These are phyloP conservation scores for Protonemura montana DNA, from an alignment of 2,888 invertebrate genomes.

Conservation along the genomic window DNA sequence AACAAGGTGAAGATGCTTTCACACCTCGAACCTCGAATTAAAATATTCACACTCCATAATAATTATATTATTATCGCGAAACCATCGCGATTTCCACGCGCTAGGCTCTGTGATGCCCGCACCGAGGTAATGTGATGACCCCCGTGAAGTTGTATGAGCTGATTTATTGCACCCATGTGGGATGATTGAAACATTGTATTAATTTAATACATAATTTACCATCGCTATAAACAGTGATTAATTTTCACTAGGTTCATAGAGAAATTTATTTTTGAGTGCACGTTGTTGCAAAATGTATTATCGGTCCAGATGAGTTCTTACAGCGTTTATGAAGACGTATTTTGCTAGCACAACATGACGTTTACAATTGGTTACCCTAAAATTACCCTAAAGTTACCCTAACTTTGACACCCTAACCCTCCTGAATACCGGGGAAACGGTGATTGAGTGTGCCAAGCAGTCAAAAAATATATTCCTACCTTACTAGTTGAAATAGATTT, in stretches of 20 bases:
- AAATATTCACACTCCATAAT: conserved; percentile 1
- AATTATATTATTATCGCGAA: conserved; percentile 12
- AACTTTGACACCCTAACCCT: no score
- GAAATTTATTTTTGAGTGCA: neutral
- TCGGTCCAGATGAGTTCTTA: neutral
- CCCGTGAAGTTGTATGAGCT: neutral
- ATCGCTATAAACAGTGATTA: neutral
- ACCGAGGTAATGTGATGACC: neutral
- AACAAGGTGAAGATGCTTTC: conserved; percentile 12
- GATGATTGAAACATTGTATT: conserved; percentile 12
- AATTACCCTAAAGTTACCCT: no score
- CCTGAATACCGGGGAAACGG: no score
- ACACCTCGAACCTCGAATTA: conserved; percentile 12
- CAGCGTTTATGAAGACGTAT: no score
- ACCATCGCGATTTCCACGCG: conserved; percentile 7
- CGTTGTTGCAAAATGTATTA: neutral
- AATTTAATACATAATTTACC: neutral
- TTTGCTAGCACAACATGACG: no score
- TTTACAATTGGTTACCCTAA: no score
- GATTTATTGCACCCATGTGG: neutral
- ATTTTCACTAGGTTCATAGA: neutral
- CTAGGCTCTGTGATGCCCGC: neutral
- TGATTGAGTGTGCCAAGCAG: no score
- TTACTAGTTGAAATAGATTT: no score
- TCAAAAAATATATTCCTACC: no score